Base-by-base conservation (phyloP, 2,888 invertebrate species). In the Phorcus lineatus region DNA sequence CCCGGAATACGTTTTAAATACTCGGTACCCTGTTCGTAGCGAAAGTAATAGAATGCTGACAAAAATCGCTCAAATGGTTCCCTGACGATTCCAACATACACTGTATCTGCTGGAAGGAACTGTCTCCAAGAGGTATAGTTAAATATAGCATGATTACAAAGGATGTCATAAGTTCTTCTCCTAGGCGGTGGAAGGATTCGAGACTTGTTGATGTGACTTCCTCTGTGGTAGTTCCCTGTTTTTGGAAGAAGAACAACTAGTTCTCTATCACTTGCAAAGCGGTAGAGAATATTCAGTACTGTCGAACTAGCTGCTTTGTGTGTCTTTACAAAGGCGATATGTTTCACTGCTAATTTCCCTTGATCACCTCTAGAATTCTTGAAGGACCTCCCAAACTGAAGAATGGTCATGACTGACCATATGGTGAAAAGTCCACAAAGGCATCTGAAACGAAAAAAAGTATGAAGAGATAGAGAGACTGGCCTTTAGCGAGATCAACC, bases 221-320 rank as follows among this genome's bases (percentile, higher is more conserved):
- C 74, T 16, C 83, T 80, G 13, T 86, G 83, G 3, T 83, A 82
- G 53, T 88, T 88, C 11, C 82, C 62, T 62, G 66, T 77, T 76
- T 81, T 85, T n/a, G 88, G 84, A 13, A 87, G 55, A 0, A 87
- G 81, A 70, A 88, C 85, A 2, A 84, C 84, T 0, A 88, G 74
- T n/a, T 82, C 83, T n/a, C 80, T 77, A 0, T 75, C 52, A 22
- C 81, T 75, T 7, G 86, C 88, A 79, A 81, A 88, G 3, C 88
- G 81, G 36, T 87, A 85, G 19, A 88, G 82, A 11, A 88, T 83
- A 19, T 84, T 86, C 0, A 86, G 84, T 1, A 84, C 83, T 0
- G 88, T 87, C 13, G 86, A 83, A 77, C 88, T 88, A n/a, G 85
- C 86, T 0, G 86, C 82, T 81, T 88, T 88, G 77, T 88, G 88